Percentiles rank a stretch among this genome's conserved stretches.
These are phyloP conservation scores for Mesochorus sp. DNA, from an alignment of 2,888 invertebrate species.

Conservation along the genomic window DNA sequence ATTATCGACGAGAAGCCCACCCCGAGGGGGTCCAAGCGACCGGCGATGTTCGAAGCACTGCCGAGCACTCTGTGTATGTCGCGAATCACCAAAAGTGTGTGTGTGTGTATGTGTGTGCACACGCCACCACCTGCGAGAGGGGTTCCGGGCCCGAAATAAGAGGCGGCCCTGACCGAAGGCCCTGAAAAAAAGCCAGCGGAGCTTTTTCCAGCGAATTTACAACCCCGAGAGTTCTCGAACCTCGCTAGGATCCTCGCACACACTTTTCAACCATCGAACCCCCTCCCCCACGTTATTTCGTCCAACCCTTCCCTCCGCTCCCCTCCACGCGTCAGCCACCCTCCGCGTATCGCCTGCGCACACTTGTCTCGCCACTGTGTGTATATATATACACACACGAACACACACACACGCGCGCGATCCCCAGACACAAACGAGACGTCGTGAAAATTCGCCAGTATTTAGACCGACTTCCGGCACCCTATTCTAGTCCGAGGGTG, in stretches of 20 bases:
- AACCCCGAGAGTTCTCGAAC: no score
- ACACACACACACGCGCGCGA: not conserved
- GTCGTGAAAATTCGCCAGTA: not conserved
- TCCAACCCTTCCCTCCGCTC: slow-evolving; percentile 19
- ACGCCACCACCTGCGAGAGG: slow-evolving; percentile 2
- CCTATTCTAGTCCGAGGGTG: no score
- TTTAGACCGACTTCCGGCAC: no score
- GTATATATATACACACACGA: not conserved
- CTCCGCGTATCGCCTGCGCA: slow-evolving; percentile 46
- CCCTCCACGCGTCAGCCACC: slow-evolving; percentile 29
- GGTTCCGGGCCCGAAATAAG: not conserved
- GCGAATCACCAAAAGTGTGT: not conserved
- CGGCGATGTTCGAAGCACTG: not conserved
- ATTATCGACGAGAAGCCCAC: not conserved
- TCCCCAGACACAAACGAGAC: no score
- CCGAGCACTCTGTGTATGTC: not conserved
- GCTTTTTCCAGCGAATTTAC: no score
- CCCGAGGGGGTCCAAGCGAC: not conserved
- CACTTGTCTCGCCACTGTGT: not conserved
- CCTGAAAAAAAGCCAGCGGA: no score
- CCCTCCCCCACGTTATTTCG: slow-evolving; percentile 24
- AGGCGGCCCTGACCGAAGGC: no score
- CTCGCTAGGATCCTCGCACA: not conserved
- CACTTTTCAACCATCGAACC: slow-evolving; percentile 22
- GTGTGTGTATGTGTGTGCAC: not conserved